Evolutionary conservation across 2,888 invertebrate species (phyloP), one percentile per base, ranked within the genome.

Genomic region (Junonia oenone): DNA sequence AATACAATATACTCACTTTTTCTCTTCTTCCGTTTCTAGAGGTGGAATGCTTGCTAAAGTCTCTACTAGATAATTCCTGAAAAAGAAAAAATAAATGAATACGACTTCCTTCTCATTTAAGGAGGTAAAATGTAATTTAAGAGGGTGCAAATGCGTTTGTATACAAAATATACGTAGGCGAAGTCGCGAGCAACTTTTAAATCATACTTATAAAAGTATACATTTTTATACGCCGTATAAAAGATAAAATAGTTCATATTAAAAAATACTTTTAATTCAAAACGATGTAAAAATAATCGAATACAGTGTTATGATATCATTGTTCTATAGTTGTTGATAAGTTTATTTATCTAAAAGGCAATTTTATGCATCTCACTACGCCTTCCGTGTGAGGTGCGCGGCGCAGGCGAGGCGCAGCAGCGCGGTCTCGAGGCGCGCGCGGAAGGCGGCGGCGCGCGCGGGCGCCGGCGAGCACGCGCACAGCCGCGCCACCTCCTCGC

Each of bases 401-500:
- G 76, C 78, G 58, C 73, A 71, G 45, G 89, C 89, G 15, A 72
- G 58, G 2, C 71, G 73, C 67, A 89, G 76, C 64, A 89, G 72
- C 47, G 81, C 70, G 71, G 74, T 75, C 76, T 89, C 98, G 6
- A 96, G 93, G 33, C 94, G 92, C 17, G 97, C 97, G 88, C 96
- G 96, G 72, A 94, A 91, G 49, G 94, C 93, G 43, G 95, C 95
- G 55, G 93, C 91, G 55, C 91, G 74, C 19, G 92, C 91, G 15
- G 94, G 94, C 51, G 92, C 83, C 84, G 90, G 75, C 56, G 76
- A 69, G 53, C 74, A 63, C 6, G 64, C 91, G 90, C 97, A 95
- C 9, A 99, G 91, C 9, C 98, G 92, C 38, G 96, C 95, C 61
- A 98, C 88, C 89, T 99, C 98, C 86, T 98, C 98, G 63, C 96